A percentile compares a stretch with the other conserved stretches of the same genome.
These are phyloP conservation scores for Ceramica pisi DNA, from an alignment of 2,888 invertebrate genomes.

Conservation along the genomic window DNA sequence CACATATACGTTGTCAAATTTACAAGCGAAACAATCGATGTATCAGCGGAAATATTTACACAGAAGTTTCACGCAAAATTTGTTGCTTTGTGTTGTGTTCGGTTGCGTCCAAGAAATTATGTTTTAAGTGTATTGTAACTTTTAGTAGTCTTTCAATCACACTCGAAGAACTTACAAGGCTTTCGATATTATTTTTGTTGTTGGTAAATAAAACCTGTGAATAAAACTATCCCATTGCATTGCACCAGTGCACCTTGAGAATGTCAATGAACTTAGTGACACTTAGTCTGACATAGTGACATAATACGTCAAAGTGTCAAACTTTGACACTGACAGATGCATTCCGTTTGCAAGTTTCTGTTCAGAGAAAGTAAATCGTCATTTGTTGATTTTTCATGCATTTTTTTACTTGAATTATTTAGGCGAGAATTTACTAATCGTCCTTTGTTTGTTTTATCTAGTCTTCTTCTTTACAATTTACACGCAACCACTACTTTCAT, in stretches of 20 bases:
- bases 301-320: constrained; percentile 12
- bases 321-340: constrained; percentile 26
- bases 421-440: neutral
- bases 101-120: constrained; percentile 34
- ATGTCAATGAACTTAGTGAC: constrained; percentile 26
- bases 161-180: neutral
- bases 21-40: constrained; percentile 77
- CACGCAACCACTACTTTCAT: no score
- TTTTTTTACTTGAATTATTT: neutral
- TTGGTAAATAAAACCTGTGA: constrained; percentile 5
- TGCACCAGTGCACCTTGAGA: neutral
- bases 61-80: constrained; percentile 70
- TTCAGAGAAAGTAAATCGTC: no score
- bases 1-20: constrained; percentile 66
- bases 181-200: constrained; percentile 2
- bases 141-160: neutral
- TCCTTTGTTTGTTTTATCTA: neutral
- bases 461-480: neutral
- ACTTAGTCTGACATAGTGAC: no score
- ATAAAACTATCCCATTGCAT: neutral
- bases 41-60: constrained; percentile 78
- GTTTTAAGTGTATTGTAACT: constrained; percentile 7
- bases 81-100: constrained; percentile 13
- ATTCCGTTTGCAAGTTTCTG: constrained; percentile 5
- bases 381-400: no score